Conservation (phyloP, 2,113 vertebrate genomes). For the Myanophis thanlyinensis region DNA sequence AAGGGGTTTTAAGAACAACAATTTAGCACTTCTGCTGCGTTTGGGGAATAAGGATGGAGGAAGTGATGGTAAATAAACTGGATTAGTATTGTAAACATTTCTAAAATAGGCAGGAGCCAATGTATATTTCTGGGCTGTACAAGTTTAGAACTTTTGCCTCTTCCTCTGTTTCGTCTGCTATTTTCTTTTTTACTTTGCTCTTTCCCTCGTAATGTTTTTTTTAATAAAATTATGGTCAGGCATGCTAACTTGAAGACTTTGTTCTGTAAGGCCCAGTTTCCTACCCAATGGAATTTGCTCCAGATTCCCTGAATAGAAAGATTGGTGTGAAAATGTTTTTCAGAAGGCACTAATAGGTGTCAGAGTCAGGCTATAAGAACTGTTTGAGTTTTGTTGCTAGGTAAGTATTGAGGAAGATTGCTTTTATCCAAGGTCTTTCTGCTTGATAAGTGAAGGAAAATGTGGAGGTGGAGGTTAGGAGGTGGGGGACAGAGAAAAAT, state of each 20-base stretch:
- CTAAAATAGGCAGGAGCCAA: not conserved
- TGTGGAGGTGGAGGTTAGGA: slow-evolving; percentile 39
- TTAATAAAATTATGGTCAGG: not conserved
- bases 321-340: not conserved
- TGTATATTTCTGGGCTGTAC: not conserved
- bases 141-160: not conserved
- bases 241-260: not conserved
- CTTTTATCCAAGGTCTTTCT: slow-evolving; percentile 17
- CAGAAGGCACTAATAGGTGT: not conserved
- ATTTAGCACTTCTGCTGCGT: not conserved
- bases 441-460: slow-evolving; percentile 50
- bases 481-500: slow-evolving; percentile 23
- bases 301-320: not conserved
- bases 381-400: not conserved
- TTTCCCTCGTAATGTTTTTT: not conserved
- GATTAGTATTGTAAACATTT: not conserved
- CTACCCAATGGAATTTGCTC: not conserved
- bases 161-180: not conserved
- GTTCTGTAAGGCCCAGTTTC: not conserved
- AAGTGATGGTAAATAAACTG: not conserved
- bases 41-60: not conserved
- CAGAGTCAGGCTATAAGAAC: not conserved
- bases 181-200: not conserved
- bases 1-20: not conserved
- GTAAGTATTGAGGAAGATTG: too few species aligned